Evolutionary conservation across 30 jellyfish, hydroid and myxozoan species (phyloP).

Genomic region (Cassiopea xamachana): DNA sequence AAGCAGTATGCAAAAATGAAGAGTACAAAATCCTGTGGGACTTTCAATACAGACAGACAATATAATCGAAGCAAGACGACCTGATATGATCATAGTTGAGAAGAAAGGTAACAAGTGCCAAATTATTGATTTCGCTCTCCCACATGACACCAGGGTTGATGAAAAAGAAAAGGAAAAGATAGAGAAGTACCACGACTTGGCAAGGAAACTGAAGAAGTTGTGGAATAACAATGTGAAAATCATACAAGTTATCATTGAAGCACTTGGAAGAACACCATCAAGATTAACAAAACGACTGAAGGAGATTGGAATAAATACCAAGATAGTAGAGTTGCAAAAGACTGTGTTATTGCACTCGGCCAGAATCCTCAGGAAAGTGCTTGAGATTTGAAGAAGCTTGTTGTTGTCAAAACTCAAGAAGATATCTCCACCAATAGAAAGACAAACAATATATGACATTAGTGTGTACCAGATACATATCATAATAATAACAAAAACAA

Average conservation of each 20-base stretch:
- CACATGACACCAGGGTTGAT: neutral
- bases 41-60: neutral
- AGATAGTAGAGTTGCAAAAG: neutral
- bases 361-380: neutral
- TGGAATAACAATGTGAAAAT: neutral
- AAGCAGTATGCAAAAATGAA: neutral
- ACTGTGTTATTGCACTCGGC: neutral
- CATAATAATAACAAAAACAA: too few species aligned
- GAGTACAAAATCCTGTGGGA: slow-evolving; percentile 15
- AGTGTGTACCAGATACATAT: too few species aligned
- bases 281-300: neutral
- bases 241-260: neutral
- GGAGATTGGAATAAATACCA: neutral
- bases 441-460: too few species aligned
- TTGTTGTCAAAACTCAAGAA: neutral
- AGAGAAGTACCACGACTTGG: neutral
- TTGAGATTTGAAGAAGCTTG: neutral
- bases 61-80: neutral
- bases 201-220: neutral
- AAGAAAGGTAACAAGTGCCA: neutral
- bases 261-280: neutral
- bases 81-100: slow-evolving; percentile 9
- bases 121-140: slow-evolving; percentile 1
- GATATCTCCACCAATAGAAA: neutral
- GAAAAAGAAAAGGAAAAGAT: slow-evolving; percentile 8